phyloP scores from a whole-genome alignment of 2,797 vertebrate species.

The Acanthiza pusilla region DNA sequence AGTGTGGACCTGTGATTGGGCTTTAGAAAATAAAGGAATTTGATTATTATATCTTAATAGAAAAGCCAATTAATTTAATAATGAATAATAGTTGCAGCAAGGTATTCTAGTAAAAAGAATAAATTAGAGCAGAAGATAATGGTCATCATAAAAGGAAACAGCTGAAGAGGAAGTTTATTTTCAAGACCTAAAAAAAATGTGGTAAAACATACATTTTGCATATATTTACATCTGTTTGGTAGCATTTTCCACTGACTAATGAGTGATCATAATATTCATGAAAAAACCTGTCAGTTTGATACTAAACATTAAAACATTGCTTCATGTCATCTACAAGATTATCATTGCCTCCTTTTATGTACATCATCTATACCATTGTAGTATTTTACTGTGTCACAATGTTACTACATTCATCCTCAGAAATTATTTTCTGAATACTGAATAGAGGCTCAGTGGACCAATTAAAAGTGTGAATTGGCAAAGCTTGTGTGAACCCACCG shows the following conservation, averaged over 20 bases:
- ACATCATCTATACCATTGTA: background rate
- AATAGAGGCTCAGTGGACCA: background rate
- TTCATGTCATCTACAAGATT: background rate
- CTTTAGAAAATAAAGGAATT: background rate
- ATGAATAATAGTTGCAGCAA: background rate
- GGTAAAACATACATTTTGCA: background rate
- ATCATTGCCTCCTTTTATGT: background rate
- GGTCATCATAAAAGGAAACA: background rate
- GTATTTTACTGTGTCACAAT: background rate
- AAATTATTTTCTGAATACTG: background rate
- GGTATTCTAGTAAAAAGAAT: background rate
- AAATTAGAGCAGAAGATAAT: background rate
- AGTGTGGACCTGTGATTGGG: background rate
- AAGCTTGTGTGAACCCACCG: background rate
- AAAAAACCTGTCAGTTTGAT: background rate
- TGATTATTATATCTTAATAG: background rate
- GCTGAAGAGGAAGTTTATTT: background rate
- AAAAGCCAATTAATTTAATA: background rate
- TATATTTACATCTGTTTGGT: background rate
- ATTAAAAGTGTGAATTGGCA: background rate
- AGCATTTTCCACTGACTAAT: background rate
- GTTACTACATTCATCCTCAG: background rate
- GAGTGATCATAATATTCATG: background rate
- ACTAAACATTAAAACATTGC: background rate
- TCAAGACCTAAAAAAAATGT: background rate